A percentile compares a stretch with the other conserved stretches of the same genome.
These are phyloP conservation scores for Crenichthys baileyi DNA, from an alignment of 2,797 vertebrate species.

Conservation along the genomic window DNA sequence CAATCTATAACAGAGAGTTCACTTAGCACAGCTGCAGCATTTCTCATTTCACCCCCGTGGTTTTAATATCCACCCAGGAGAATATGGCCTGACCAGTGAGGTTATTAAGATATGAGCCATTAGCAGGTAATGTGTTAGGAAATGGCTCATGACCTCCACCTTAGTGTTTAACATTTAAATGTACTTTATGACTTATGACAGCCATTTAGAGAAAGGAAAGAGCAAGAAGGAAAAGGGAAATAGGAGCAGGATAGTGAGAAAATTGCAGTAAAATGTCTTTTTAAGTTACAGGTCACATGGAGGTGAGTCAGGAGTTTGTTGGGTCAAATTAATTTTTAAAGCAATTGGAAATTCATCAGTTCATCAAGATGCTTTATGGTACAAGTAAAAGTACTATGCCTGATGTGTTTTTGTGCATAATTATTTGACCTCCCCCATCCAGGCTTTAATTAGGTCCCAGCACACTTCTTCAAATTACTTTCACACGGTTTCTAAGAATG, in stretches of 20 bases:
- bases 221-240: conserved; percentile 1
- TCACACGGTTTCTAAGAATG: background rate
- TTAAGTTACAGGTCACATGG: conserved; percentile 55
- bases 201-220: conserved; percentile 51
- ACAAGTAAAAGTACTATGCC: conserved; percentile 17
- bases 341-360: conserved; percentile 30
- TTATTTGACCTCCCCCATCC: background rate
- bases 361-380: conserved; percentile 25
- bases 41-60: conserved; percentile 44
- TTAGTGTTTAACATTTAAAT: conserved; percentile 80
- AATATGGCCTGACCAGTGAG: conserved; percentile 64
- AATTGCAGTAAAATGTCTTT: conserved; percentile 34
- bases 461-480: background rate
- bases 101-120: conserved; percentile 81
- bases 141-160: conserved; percentile 79
- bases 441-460: background rate
- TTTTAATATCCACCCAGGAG: conserved; percentile 62
- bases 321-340: conserved; percentile 54
- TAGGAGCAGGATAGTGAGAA: conserved; percentile 9
- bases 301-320: conserved; percentile 47
- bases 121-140: conserved; percentile 76
- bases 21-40: conserved; percentile 26
- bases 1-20: conserved; percentile 29
- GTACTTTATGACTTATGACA: conserved; percentile 70
- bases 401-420: conserved; percentile 10